A percentile compares a stretch with the other conserved stretches of the same genome.
Evolutionary conservation across 2,888 invertebrate genomes (phyloP).

Genomic region (Caenorhabditis parvicauda): DNA sequence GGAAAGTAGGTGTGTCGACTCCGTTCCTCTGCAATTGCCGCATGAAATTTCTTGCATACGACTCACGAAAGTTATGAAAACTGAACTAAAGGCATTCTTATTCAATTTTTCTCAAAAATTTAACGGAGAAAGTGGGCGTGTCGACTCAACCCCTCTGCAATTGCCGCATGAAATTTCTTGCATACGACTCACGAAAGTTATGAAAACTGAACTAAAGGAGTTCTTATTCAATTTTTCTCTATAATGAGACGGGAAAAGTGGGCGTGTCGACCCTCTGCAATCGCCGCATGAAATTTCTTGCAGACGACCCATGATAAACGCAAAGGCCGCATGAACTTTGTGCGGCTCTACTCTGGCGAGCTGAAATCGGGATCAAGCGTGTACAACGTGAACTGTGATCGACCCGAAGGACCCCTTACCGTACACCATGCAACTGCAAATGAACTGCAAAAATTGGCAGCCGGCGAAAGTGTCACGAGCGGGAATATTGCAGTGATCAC

Average conservation of each 20-base stretch:
- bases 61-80: no score
- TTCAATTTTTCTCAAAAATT: slow-evolving; percentile 4
- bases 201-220: no score
- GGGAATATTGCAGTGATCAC: slow-evolving; percentile 89
- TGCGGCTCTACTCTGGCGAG: slow-evolving; percentile 70
- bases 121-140: neutral
- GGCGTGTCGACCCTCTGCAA: neutral
- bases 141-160: neutral
- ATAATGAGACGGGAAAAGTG: neutral
- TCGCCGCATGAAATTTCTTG: slow-evolving; percentile 66
- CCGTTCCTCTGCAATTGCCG: no score
- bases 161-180: neutral
- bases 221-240: no score
- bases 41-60: no score
- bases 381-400: slow-evolving; percentile 32
- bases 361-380: slow-evolving; percentile 32
- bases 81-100: no score
- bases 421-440: slow-evolving; percentile 81
- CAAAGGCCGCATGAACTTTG: slow-evolving; percentile 80
- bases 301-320: slow-evolving; percentile 89
- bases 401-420: slow-evolving; percentile 37
- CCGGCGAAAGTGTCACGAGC: slow-evolving; percentile 33
- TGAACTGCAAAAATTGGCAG: slow-evolving; percentile 71
- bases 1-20: no score
- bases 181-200: neutral